Evolutionary conservation across 1,140 invertebrate genomes (phyloP), one percentile per base, ranked within the genome.

Genomic region (Drosophila hydei): DNA sequence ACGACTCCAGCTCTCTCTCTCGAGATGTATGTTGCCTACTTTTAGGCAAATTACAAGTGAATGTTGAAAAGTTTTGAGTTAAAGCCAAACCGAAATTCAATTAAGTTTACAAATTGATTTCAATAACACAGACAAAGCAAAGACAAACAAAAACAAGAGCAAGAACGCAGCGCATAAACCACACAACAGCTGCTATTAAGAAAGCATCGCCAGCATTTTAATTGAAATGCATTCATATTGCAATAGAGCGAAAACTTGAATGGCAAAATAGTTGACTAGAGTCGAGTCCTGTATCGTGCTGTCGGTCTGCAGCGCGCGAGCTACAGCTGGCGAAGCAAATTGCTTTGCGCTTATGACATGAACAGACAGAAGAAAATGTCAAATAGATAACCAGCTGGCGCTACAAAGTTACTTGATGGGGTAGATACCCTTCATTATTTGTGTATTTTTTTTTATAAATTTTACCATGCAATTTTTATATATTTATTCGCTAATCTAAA

Each of bases 221-320:
- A 80, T 80, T 80, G 72, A 80, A 80, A 80, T 80, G 77, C 78
- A 80, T 80, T 80, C 78, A 80, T 80, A 80, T 80, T 77, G 77
- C 77, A 76, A 77, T 69, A 73, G 62, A 72, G 69, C 47, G 42
- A 42, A 74, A 52, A 68, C 18, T 52, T 50, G 16, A 58, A 65
- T 58, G 52, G 45, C 30, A 27, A 33, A 25, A 36, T 21, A 33
- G 68, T 14, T 33, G 36, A 38, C n/a, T 38, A 4, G 47, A 21
- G 19, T 14, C 12, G 33, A 11, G 33, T 45, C 18, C 43, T 23
- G 19, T 14, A 9, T 4, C 19, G 16, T 21, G 23, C 21, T 18
- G 5, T 19, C 5, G 38, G 6, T 11, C 4, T 30, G 14, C 18
- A 47, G 14, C 4, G 11, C 9, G 14, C 38, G 18, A 38, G 50